A percentile compares a stretch with the other conserved stretches of the same genome.
Evolutionary conservation across 2,797 vertebrate genomes (phyloP).

Genomic region (Orestias chungarensis): DNA sequence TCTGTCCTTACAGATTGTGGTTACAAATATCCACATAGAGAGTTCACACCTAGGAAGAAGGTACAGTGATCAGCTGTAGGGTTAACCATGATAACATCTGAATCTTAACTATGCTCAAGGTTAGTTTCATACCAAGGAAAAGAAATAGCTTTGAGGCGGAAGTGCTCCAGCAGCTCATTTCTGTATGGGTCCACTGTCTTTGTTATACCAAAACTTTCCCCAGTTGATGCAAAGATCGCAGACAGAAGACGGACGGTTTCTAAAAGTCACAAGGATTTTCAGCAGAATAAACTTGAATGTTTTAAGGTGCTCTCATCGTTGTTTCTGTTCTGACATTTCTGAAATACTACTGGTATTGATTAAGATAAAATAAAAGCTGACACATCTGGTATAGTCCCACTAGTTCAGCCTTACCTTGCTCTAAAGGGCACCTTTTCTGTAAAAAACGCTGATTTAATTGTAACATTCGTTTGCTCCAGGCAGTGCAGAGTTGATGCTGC

Average conservation of each 20-base stretch:
- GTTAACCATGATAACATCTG: too few species aligned
- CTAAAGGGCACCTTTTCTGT: conserved; percentile 68
- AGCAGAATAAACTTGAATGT: not conserved
- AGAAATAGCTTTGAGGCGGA: conserved; percentile 56
- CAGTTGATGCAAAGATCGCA: conserved; percentile 80
- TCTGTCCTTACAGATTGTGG: conserved; percentile 52
- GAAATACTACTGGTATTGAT: not conserved
- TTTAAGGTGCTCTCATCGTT: not conserved
- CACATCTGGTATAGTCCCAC: not conserved
- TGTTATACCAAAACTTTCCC: conserved; percentile 80
- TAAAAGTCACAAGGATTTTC: conserved; percentile 33
- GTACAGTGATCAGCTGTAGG: not conserved
- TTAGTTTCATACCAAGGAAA: conserved; percentile 76
- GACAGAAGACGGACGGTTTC: conserved; percentile 76
- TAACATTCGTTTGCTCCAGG: conserved; percentile 72
- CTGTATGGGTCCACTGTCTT: conserved; percentile 65
- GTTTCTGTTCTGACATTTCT: not conserved
- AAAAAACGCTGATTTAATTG: conserved; percentile 41
- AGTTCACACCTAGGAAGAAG: conserved; percentile 73
- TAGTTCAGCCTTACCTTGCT: conserved; percentile 73
- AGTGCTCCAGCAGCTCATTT: conserved; percentile 71
- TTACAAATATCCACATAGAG: conserved; percentile 80
- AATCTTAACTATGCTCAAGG: not conserved
- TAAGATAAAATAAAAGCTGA: not conserved
- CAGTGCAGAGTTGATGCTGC: conserved; percentile 67